These are phyloP conservation scores for Myioborus melanocephalus DNA, from an alignment of 2,797 vertebrate genomes.

Conservation along the genomic window DNA sequence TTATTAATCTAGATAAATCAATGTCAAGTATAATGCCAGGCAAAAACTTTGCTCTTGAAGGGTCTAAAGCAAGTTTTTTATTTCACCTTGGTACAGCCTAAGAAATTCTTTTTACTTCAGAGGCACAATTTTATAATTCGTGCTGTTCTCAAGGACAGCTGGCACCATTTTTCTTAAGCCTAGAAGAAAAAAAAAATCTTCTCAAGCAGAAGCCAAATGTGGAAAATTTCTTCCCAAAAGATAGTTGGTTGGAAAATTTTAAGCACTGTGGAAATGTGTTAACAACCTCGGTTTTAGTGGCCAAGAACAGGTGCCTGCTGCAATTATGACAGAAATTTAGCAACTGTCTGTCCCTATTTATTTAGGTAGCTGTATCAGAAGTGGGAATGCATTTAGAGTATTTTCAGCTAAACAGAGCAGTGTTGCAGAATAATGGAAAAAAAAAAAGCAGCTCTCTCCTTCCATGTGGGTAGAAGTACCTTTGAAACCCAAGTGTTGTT, in stretches of 20 bases:
- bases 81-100: neutral
- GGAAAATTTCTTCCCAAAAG: slow-evolving; percentile 42
- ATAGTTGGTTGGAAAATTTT: slow-evolving; percentile 36
- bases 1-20: neutral
- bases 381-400: neutral
- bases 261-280: slow-evolving; percentile 29
- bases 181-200: neutral
- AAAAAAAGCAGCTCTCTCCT: neutral
- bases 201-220: slow-evolving; percentile 18
- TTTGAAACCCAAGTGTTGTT: neutral
- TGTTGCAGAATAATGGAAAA: neutral
- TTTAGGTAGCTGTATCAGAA: neutral
- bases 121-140: slow-evolving; percentile 14
- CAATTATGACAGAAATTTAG: slow-evolving; percentile 28
- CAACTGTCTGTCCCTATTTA: neutral
- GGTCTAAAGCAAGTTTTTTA: neutral
- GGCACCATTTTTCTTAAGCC: slow-evolving; percentile 19
- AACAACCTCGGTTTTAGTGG: neutral
- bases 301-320: slow-evolving; percentile 38
- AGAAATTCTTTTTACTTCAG: neutral
- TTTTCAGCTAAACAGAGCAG: neutral
- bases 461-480: neutral
- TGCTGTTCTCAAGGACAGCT: slow-evolving; percentile 8
- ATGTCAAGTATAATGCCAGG: neutral
- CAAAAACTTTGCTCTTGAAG: neutral